Evolutionary conservation across 2,113 vertebrate species (phyloP).

Genomic region (Rafetus swinhoei): DNA sequence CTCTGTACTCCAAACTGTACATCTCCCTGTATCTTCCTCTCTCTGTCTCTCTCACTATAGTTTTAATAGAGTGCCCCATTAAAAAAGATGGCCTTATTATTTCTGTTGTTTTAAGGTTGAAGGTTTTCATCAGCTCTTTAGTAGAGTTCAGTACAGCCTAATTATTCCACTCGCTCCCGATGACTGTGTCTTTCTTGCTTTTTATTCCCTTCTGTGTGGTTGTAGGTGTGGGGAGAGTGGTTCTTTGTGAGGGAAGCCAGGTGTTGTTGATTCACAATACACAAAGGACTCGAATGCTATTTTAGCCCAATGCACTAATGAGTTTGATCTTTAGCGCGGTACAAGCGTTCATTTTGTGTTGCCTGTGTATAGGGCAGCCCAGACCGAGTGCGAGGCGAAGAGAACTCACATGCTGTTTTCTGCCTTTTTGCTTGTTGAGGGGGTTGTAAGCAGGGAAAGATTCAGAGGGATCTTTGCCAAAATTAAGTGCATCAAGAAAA

Average conservation of each 20-base stretch:
- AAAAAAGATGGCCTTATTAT: not conserved
- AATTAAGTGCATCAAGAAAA: not conserved
- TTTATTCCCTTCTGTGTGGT: not conserved
- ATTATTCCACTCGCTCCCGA: not conserved
- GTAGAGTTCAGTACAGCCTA: not conserved
- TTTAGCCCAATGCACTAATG: not conserved
- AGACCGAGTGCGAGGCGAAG: not conserved
- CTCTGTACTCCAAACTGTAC: not conserved
- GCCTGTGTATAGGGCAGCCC: not conserved
- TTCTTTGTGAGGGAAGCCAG: not conserved
- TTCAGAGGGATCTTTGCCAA: not conserved
- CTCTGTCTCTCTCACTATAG: fast-evolving
- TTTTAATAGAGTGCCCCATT: not conserved
- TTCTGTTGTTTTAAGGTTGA: not conserved
- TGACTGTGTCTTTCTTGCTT: not conserved
- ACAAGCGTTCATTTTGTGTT: not conserved
- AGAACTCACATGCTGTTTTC: not conserved
- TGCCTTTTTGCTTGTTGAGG: not conserved
- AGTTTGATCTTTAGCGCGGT: not conserved
- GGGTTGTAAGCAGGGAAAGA: not conserved
- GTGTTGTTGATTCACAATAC: not conserved
- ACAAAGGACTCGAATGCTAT: not conserved
- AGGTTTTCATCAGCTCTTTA: not conserved
- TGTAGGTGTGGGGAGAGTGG: not conserved
- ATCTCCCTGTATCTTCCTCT: not conserved